Evolutionary conservation across 35 echinoderm and acorn worm genomes (phyloP).

Genomic region (Ptychodera flava): DNA sequence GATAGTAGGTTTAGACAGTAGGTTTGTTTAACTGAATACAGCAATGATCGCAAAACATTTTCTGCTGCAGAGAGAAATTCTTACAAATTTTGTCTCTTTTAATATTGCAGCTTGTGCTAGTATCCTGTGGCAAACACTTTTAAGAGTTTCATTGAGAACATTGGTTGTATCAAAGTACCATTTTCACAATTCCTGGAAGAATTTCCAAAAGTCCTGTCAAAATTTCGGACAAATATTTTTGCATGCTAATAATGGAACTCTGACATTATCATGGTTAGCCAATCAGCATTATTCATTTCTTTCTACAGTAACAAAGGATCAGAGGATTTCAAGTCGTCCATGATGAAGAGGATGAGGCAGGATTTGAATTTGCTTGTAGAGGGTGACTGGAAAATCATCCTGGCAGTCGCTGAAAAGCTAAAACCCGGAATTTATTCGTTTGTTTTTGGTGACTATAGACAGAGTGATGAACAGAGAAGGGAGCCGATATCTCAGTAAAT

Average conservation of each 20-base stretch:
- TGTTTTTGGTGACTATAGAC: conserved; percentile 24
- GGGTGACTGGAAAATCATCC: conserved; percentile 76
- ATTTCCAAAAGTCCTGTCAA: background rate
- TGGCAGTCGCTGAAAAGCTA: conserved; percentile 71
- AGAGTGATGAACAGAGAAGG: background rate
- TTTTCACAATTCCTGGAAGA: background rate
- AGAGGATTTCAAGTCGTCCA: background rate
- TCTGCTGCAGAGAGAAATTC: too few relatives aligned
- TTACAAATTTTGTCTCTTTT: too few relatives aligned
- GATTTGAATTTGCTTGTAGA: conserved; percentile 73
- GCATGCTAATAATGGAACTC: background rate
- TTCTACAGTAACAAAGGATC: background rate
- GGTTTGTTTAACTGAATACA: too few relatives aligned
- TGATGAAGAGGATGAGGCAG: conserved; percentile 36
- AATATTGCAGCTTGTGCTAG: too few relatives aligned
- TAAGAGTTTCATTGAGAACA: too few relatives aligned
- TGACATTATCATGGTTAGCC: background rate
- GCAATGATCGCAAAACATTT: too few relatives aligned
- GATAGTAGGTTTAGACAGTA: too few relatives aligned
- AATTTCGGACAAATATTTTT: too few relatives aligned
- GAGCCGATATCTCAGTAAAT: too few relatives aligned
- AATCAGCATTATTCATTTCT: background rate
- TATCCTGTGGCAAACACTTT: background rate
- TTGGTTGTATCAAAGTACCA: background rate
- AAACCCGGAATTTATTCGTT: conserved; percentile 58